phyloP scores from a whole-genome alignment of 1,140 invertebrate species.

The Aphaenogaster floridana region DNA sequence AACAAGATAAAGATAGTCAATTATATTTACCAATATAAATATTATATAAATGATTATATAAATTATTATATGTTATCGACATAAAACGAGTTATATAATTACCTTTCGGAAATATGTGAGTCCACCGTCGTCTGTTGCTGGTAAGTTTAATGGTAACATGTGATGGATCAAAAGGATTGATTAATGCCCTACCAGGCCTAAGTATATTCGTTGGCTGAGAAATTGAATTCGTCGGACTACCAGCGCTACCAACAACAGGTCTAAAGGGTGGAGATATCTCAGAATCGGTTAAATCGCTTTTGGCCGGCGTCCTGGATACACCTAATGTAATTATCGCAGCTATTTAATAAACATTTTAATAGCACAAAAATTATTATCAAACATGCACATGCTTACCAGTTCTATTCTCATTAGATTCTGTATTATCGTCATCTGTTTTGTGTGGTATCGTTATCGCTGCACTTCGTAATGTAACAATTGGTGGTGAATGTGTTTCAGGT shows the following conservation, averaged over 20 bases:
- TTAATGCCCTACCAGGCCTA: slow-evolving; percentile 91
- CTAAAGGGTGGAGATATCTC: slow-evolving; percentile 88
- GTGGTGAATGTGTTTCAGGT: slow-evolving; percentile 82
- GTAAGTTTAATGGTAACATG: slow-evolving; percentile 98
- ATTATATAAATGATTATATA: background rate
- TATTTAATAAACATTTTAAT: slow-evolving; percentile 27
- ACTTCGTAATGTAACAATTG: slow-evolving; percentile 80
- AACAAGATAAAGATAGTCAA: background rate
- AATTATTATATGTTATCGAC: background rate
- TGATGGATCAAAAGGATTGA: slow-evolving; percentile 99
- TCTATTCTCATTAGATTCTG: slow-evolving; percentile 78
- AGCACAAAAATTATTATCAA: background rate
- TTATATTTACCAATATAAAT: slow-evolving; percentile 2
- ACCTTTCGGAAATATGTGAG: slow-evolving; percentile 99
- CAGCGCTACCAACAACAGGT: slow-evolving; percentile 88
- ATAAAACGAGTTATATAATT: slow-evolving; percentile 58
- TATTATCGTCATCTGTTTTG: slow-evolving; percentile 79
- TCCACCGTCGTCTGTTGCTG: slow-evolving; percentile 98
- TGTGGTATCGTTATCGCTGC: slow-evolving; percentile 87
- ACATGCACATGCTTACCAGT: slow-evolving; percentile 68
- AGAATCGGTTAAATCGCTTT: slow-evolving; percentile 84
- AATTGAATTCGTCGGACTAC: slow-evolving; percentile 81
- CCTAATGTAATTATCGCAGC: slow-evolving; percentile 51
- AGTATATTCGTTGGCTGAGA: slow-evolving; percentile 84
- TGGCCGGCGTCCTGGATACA: slow-evolving; percentile 79